Base-by-base conservation (phyloP, 2,113 vertebrate species). In the Aptenodytes patagonicus region DNA sequence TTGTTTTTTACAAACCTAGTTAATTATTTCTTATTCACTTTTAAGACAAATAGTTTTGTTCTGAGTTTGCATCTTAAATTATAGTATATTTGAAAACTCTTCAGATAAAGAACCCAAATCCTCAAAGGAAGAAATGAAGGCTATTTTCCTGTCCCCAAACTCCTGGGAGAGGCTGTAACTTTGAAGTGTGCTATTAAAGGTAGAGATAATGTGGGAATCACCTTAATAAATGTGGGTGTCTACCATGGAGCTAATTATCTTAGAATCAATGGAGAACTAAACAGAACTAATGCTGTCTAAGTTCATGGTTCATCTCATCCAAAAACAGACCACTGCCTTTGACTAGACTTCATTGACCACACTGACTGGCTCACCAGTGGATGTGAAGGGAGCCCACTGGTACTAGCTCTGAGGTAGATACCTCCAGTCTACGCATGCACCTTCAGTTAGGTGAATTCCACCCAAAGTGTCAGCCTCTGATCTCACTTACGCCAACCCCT, bases 71-170 rank as follows among this genome's bases (percentile, higher is more conserved):
- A 86, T 91, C 76, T 83, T 85, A 88, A 88, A 80, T 93, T 66
- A 58, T 4, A 26, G 60, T 4, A 10, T 26, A 29, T 60, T 69
- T 86, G 91, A 95, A 85, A 89, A 65, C 20, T 49, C 88, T 66
- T 34, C 57, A 80, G 62, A 89, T 91, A 68, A 83, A 87, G 68
- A 49, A 66, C 62, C 52, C 52, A 60, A 13, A 83, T 57, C 82
- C 79, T 93, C 89, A 92, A 88, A 96, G 70, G 83, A 69, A 85
- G 70, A 85, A 72, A 88, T 8, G n/a, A 82, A 78, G 87, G 70
- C 49, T 88, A 13, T 85, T 88, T 78, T 81, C 64, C 54, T 90
- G 83, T 91, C 83, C 79, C 65, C 42, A 66, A 9, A 52, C 47
- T 49, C 72, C 62, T 86, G 80, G 78, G 82, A 96, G 77, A 71